These are phyloP conservation scores for Drosophila erecta DNA, from an alignment of 1,140 invertebrate genomes.

Conservation along the genomic window DNA sequence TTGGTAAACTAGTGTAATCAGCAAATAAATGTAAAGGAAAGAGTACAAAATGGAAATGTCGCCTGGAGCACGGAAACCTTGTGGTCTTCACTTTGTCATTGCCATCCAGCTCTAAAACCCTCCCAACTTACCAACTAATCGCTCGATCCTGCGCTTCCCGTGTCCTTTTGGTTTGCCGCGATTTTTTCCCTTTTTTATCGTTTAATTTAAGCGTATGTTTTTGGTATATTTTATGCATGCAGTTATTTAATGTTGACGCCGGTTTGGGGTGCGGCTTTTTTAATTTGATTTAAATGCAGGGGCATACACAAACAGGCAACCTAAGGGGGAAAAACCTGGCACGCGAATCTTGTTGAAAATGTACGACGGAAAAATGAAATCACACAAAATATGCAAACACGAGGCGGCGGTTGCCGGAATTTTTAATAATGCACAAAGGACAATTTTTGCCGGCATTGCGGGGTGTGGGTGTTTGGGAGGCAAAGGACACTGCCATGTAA, in stretches of 20 bases:
- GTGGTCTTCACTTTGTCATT: conserved; percentile 34
- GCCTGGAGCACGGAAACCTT: conserved; percentile 2
- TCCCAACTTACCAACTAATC: conserved; percentile 38
- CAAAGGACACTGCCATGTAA: conserved; percentile 29
- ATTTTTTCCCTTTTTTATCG: conserved; percentile 21
- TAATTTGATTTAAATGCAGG: conserved; percentile 69
- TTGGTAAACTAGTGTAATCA: conserved; percentile 6
- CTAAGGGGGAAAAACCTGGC: conserved; percentile 5
- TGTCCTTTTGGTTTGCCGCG: conserved; percentile 27
- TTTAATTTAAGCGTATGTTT: conserved; percentile 49
- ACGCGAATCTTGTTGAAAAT: conserved; percentile 39
- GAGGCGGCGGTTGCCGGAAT: conserved; percentile 43
- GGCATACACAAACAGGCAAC: conserved; percentile 21
- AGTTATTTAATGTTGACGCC: conserved; percentile 35
- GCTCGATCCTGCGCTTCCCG: conserved; percentile 19
- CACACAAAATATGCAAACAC: conserved; percentile 52
- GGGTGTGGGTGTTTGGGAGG: background rate
- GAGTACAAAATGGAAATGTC: background rate
- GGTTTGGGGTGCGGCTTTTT: conserved; percentile 39
- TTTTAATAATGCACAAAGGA: conserved; percentile 72
- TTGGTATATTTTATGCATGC: conserved; percentile 62
- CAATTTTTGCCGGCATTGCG: conserved; percentile 44
- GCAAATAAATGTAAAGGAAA: background rate
- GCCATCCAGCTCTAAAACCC: conserved; percentile 9
- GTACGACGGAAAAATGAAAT: conserved; percentile 53